Evolutionary conservation across 2,113 vertebrate species (phyloP).

Genomic region (Tamias sibiricus): DNA sequence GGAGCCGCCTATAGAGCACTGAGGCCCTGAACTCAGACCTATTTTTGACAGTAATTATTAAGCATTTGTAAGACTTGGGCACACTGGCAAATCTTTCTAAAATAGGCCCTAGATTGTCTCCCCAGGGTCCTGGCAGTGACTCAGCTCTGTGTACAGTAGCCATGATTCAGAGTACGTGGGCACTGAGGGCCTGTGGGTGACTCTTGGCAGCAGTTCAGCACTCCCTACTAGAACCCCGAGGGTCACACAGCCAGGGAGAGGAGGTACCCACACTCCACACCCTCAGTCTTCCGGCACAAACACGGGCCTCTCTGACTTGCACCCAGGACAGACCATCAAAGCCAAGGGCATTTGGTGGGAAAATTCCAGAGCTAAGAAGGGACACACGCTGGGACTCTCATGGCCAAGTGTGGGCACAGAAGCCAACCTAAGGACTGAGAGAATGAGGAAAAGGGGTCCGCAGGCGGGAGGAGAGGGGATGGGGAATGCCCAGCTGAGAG

Average conservation of each 20-base stretch:
- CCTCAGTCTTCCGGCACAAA: not conserved
- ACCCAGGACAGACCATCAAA: not conserved
- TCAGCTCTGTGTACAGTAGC: conserved; percentile 79
- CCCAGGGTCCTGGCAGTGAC: conserved; percentile 81
- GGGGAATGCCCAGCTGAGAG: not conserved
- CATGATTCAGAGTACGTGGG: conserved; percentile 81
- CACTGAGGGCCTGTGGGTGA: conserved; percentile 68
- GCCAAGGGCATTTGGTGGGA: not conserved
- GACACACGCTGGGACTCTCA: not conserved
- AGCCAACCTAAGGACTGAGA: not conserved
- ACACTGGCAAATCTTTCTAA: conserved; percentile 61
- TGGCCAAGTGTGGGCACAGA: not conserved
- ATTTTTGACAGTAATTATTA: conserved; percentile 58
- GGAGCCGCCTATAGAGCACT: not conserved
- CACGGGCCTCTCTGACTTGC: not conserved
- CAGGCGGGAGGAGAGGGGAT: rapidly evolving
- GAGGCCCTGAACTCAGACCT: not conserved
- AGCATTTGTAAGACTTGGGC: conserved; percentile 52
- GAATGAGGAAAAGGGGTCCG: not conserved
- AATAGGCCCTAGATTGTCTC: conserved; percentile 69
- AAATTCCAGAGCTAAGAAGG: not conserved
- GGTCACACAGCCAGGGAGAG: conserved; percentile 66
- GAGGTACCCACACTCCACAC: not conserved
- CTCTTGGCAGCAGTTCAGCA: conserved; percentile 72
- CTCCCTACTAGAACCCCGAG: conserved; percentile 70